Conservation (phyloP, 2,797 vertebrate genomes). For the Ceyx erithaca region DNA sequence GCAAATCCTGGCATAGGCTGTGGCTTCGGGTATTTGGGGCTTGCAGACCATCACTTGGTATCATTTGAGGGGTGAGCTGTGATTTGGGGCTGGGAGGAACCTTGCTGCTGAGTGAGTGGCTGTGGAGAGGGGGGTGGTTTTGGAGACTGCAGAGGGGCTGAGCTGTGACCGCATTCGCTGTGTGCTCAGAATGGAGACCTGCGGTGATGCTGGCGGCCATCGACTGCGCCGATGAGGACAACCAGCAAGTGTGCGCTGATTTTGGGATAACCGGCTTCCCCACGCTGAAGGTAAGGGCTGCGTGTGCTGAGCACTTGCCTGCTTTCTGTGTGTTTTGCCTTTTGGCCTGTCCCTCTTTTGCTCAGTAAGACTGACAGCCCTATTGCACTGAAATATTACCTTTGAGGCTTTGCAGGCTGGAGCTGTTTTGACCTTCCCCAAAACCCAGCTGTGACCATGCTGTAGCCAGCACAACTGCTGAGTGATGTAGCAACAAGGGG, state of each 20-base stretch:
- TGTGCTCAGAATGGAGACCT: constrained; percentile 87
- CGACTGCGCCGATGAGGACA: constrained; percentile 85
- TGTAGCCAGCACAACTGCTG: neutral
- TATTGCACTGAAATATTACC: neutral
- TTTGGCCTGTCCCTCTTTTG: neutral
- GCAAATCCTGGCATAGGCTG: fast-evolving
- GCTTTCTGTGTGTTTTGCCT: neutral
- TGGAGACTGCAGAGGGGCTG: fast-evolving
- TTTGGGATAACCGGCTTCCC: constrained; percentile 86
- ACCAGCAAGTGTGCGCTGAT: constrained; percentile 76
- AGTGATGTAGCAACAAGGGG: neutral
- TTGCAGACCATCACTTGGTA: fast-evolving
- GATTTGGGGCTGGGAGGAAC: neutral
- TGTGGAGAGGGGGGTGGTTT: fast-evolving
- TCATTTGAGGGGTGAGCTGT: fast-evolving
- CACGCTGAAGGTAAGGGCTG: constrained; percentile 83
- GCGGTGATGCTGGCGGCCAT: constrained; percentile 86
- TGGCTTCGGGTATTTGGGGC: fast-evolving
- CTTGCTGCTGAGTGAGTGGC: fast-evolving
- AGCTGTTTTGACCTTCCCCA: neutral
- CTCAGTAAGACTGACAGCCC: neutral
- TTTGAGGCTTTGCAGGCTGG: neutral
- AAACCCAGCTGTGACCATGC: neutral
- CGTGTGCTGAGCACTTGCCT: fast-evolving
- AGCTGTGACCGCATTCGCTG: neutral